These are phyloP conservation scores for Triplophysa yarkandensis DNA, from an alignment of 2,797 vertebrate species.

Conservation along the genomic window DNA sequence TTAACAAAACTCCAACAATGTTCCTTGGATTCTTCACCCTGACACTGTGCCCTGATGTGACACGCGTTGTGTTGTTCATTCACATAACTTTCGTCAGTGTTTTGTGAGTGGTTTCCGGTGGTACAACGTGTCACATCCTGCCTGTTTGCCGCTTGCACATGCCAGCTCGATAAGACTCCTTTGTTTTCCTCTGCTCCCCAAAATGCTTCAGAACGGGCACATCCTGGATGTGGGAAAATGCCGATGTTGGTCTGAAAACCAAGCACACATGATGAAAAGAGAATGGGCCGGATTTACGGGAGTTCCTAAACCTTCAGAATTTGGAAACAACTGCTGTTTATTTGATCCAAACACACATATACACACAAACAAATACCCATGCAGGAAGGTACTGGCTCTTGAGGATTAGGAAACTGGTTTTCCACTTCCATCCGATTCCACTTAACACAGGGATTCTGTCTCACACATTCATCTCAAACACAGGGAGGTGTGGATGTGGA, in stretches of 20 bases:
- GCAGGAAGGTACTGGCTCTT: background rate
- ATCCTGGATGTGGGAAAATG: constrained; percentile 52
- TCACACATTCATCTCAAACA: background rate
- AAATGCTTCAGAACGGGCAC: constrained; percentile 44
- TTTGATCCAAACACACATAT: constrained; percentile 27
- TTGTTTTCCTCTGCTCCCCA: constrained; percentile 35
- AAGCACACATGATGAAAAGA: constrained; percentile 44
- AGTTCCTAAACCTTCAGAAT: constrained; percentile 44
- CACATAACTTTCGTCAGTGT: constrained; percentile 30
- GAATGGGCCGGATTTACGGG: constrained; percentile 45
- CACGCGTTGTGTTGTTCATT: background rate
- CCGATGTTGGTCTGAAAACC: constrained; percentile 44
- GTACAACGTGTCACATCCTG: constrained; percentile 42
- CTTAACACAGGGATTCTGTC: background rate
- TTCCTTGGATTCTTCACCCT: constrained; percentile 16
- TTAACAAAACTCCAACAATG: too few relatives aligned
- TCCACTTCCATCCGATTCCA: background rate
- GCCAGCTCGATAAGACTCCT: constrained; percentile 54
- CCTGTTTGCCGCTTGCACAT: constrained; percentile 43
- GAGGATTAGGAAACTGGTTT: background rate
- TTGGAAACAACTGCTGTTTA: constrained; percentile 31
- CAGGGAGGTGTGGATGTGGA: constrained; percentile 17
- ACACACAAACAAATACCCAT: constrained; percentile 18
- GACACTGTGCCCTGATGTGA: constrained; percentile 26
- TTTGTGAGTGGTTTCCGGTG: constrained; percentile 47